Percentiles rank a stretch among this genome's conserved stretches.
Conservation (phyloP, 1,140 invertebrate genomes). For the Bradysia coprophila region DNA sequence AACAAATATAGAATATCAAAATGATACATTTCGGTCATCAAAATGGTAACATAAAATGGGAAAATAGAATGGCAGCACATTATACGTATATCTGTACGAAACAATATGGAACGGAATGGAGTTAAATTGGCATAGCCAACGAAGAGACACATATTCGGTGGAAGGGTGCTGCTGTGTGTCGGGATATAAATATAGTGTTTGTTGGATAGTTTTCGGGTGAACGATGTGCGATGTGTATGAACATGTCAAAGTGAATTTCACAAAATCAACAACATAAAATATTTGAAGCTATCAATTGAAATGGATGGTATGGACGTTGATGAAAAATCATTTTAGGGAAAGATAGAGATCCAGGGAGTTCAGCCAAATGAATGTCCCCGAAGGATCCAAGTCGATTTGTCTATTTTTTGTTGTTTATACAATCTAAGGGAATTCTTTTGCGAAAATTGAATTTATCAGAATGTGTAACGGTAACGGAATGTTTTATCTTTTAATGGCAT, state of each 20-base stretch:
- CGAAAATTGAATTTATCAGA: too few species aligned
- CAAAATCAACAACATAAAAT: background rate
- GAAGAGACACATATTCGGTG: too few species aligned
- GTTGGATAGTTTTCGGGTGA: background rate
- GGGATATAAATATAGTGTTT: background rate
- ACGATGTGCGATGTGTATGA: background rate
- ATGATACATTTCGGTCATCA: conserved; percentile 3
- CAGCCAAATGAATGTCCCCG: background rate
- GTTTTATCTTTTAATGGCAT: too few species aligned
- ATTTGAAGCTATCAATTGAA: background rate
- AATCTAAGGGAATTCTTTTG: too few species aligned
- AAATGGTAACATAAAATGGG: too few species aligned
- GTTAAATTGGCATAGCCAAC: too few species aligned
- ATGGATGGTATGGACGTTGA: background rate
- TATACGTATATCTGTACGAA: too few species aligned
- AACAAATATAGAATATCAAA: conserved; percentile 4
- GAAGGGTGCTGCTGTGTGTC: too few species aligned
- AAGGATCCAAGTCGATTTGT: conserved; percentile 3
- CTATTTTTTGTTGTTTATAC: too few species aligned
- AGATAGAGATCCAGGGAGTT: background rate
- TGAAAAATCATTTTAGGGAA: background rate
- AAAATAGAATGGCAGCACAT: too few species aligned
- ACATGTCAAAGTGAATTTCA: background rate
- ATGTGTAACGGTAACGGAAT: too few species aligned
- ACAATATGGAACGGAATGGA: too few species aligned